phyloP scores from a whole-genome alignment of 2,113 vertebrate species.

The mouse (Mus musculus) region DNA sequence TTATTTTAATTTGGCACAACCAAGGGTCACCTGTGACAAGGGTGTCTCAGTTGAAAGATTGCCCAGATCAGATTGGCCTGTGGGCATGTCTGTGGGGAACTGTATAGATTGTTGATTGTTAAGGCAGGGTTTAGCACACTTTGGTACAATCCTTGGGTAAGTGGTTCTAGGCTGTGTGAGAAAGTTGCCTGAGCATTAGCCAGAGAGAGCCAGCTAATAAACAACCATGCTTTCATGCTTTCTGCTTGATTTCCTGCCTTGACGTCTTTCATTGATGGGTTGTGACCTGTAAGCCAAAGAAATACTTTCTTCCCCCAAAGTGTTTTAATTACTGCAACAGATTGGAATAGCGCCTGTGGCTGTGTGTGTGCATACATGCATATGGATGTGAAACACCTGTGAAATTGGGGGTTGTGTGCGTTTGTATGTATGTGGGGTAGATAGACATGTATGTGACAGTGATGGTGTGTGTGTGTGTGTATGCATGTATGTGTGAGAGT shows the following conservation, averaged over 20 bases:
- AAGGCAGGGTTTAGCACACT: not conserved
- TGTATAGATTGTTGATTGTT: not conserved
- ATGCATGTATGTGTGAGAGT: not conserved
- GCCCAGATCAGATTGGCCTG: no score
- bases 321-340: not conserved
- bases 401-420: not conserved
- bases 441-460: not conserved
- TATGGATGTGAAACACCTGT: not conserved
- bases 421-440: no score
- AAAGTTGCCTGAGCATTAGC: not conserved
- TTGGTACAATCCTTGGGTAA: not conserved
- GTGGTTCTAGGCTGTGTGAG: not conserved
- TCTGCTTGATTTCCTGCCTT: not conserved
- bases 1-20: not conserved
- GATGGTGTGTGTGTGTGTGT: not conserved
- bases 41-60: not conserved
- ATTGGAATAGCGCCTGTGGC: not conserved
- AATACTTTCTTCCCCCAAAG: not conserved
- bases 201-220: no score
- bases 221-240: not conserved
- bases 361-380: not conserved
- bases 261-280: not conserved
- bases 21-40: not conserved
- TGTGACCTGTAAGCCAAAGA: not conserved
- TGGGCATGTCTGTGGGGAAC: not conserved